These are phyloP conservation scores for Myotis myotis DNA, from an alignment of 2,797 vertebrate genomes.

Conservation along the genomic window DNA sequence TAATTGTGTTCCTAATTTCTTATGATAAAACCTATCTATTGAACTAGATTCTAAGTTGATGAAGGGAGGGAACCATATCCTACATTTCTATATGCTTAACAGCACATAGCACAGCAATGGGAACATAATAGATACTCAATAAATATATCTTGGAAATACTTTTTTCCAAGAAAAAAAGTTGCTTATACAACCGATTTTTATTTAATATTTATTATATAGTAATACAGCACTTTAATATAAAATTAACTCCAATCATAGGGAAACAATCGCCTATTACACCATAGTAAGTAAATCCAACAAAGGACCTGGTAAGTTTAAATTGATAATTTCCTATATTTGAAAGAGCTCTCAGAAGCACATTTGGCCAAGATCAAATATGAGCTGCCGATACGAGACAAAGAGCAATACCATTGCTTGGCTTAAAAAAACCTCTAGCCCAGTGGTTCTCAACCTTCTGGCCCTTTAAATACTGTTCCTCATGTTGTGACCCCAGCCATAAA, in stretches of 20 bases:
- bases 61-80: not conserved
- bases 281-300: slow-evolving; percentile 5
- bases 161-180: not conserved
- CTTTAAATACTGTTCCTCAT: too few relatives aligned
- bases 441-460: too few relatives aligned
- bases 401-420: not conserved
- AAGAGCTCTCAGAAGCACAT: not conserved
- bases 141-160: not conserved
- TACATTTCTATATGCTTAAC: not conserved
- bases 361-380: not conserved
- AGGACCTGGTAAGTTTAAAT: not conserved
- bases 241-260: not conserved
- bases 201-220: not conserved
- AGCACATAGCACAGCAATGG: not conserved
- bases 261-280: not conserved
- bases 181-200: not conserved
- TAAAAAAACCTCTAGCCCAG: not conserved
- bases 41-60: not conserved
- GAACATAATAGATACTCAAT: not conserved
- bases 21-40: not conserved
- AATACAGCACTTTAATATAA: not conserved
- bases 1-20: not conserved
- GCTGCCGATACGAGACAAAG: not conserved
- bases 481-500: too few relatives aligned
- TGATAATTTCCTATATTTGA: slow-evolving; percentile 16